phyloP scores from a whole-genome alignment of 2,113 vertebrate species.

The Thomomys bottae region DNA sequence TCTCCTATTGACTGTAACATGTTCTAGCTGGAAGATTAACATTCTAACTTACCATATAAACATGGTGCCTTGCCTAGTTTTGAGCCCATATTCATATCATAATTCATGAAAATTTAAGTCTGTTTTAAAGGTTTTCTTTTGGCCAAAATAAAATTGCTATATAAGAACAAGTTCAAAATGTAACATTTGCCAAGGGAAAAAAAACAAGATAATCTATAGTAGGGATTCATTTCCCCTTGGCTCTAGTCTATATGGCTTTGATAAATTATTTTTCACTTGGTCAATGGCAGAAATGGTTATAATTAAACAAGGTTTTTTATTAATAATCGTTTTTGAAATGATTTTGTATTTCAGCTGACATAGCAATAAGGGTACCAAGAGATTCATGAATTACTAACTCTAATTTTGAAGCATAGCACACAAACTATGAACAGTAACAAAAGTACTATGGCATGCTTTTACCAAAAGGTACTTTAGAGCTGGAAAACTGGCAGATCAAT shows the following conservation, averaged over 20 bases:
- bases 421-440: slow-evolving; percentile 58
- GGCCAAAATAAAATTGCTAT: not conserved
- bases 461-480: slow-evolving; percentile 62
- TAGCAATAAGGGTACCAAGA: slow-evolving; percentile 64
- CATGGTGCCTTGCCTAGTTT: not conserved
- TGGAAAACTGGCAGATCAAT: not conserved
- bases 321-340: slow-evolving; percentile 51
- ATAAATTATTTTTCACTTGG: slow-evolving; percentile 75
- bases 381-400: slow-evolving; percentile 72
- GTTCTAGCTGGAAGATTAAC: not conserved
- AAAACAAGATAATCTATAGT: slow-evolving; percentile 55
- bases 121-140: not conserved
- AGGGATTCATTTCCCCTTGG: slow-evolving; percentile 63
- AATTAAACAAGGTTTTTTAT: slow-evolving; percentile 65
- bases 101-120: slow-evolving; percentile 6
- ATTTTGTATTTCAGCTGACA: slow-evolving; percentile 67
- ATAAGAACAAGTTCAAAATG: not conserved
- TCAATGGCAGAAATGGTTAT: slow-evolving; percentile 69
- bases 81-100: not conserved
- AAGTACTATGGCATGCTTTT: slow-evolving; percentile 43
- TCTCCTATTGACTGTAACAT: not conserved
- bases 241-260: slow-evolving; percentile 61
- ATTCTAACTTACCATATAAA: not conserved
- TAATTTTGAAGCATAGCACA: slow-evolving; percentile 68
- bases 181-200: no score